Evolutionary conservation across 2,888 invertebrate genomes (phyloP).

Genomic region (Druceiella hillmani): DNA sequence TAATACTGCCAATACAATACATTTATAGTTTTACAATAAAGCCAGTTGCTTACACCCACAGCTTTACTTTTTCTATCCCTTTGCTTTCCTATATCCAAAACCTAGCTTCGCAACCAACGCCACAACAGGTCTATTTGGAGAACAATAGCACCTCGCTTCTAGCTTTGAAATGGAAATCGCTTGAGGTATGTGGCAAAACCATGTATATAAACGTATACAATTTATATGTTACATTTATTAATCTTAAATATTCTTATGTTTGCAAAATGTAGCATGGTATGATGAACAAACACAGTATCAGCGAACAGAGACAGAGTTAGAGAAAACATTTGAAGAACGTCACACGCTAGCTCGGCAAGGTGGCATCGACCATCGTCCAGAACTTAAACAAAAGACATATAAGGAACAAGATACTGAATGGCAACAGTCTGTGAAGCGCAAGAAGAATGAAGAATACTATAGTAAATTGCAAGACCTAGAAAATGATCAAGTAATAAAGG

Average conservation of each 20-base stretch:
- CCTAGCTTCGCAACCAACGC: too few relatives aligned
- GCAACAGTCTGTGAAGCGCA: slow-evolving; percentile 76
- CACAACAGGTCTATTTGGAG: too few relatives aligned
- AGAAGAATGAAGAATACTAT: slow-evolving; percentile 80
- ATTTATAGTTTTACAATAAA: too few relatives aligned
- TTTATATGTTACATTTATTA: slow-evolving; percentile 7
- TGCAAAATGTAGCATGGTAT: slow-evolving; percentile 71
- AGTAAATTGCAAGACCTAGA: slow-evolving; percentile 76
- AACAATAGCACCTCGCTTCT: too few relatives aligned
- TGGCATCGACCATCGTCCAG: slow-evolving; percentile 58
- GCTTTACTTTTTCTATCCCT: too few relatives aligned
- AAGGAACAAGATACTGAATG: slow-evolving; percentile 78
- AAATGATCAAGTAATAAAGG: slow-evolving; percentile 79
- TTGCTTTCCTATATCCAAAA: too few relatives aligned
- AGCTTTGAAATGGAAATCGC: too few relatives aligned
- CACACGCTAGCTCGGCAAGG: slow-evolving; percentile 62
- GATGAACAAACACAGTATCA: slow-evolving; percentile 85
- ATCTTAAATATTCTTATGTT: slow-evolving; percentile 8
- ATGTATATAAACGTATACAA: slow-evolving; percentile 5
- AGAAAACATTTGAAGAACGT: slow-evolving; percentile 83
- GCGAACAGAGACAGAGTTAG: slow-evolving; percentile 78
- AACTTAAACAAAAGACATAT: slow-evolving; percentile 59
- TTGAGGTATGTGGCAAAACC: too few relatives aligned
- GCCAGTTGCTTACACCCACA: too few relatives aligned
- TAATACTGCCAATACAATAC: too few relatives aligned